Percentiles rank a stretch among this genome's conserved stretches.
phyloP scores from a whole-genome alignment of 2,888 invertebrate genomes.

The Tetanocera ferruginea region DNA sequence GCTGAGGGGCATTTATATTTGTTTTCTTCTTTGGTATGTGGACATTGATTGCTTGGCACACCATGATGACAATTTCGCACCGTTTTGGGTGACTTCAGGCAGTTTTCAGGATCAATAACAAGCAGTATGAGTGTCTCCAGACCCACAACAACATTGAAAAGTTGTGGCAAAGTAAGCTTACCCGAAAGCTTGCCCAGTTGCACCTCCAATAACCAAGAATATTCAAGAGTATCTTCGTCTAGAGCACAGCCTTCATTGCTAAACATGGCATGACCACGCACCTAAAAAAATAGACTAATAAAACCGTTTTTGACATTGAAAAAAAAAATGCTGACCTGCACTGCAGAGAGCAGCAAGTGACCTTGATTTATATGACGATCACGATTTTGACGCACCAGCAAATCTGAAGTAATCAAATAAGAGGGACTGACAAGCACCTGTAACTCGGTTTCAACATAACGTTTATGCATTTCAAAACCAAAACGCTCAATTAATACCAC shows the following conservation, averaged over 20 bases:
- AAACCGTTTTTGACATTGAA: not conserved
- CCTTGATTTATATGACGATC: constrained; percentile 85
- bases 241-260: constrained; percentile 90
- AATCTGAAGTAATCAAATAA: constrained; percentile 84
- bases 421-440: constrained; percentile 92
- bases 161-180: constrained; percentile 88
- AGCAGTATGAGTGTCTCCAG: constrained; percentile 90
- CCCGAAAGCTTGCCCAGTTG: constrained; percentile 95
- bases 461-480: constrained; percentile 97
- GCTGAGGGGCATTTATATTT: constrained; percentile 84
- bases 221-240: constrained; percentile 96
- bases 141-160: constrained; percentile 88
- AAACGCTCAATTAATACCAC: constrained; percentile 89
- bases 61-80: constrained; percentile 85
- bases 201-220: constrained; percentile 96
- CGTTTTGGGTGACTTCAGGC: constrained; percentile 84
- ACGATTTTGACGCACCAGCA: constrained; percentile 77
- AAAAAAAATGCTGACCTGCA: constrained; percentile 74
- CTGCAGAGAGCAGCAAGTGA: constrained; percentile 85
- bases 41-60: constrained; percentile 78
- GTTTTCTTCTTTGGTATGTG: constrained; percentile 77
- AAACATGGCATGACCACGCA: constrained; percentile 96
- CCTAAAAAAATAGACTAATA: constrained; percentile 69
- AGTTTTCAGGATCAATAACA: constrained; percentile 90
- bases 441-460: constrained; percentile 90